These are phyloP conservation scores for Moxostoma hubbsi DNA, from an alignment of 2,797 vertebrate species.

Conservation along the genomic window DNA sequence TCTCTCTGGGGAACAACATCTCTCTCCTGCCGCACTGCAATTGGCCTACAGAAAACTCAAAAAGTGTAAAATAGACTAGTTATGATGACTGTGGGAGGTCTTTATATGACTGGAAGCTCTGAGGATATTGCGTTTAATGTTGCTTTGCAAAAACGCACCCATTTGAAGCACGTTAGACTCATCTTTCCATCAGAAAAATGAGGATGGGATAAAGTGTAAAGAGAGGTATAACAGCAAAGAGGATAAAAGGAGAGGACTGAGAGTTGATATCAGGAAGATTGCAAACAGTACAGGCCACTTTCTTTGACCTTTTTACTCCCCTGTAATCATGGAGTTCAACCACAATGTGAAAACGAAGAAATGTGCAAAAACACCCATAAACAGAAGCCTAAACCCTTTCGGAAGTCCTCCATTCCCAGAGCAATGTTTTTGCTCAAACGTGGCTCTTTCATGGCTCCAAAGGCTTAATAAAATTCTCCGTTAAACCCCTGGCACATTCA, in stretches of 20 bases:
- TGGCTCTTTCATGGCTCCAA: neutral
- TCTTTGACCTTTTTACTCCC: neutral
- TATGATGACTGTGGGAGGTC: constrained; percentile 23
- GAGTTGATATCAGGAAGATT: neutral
- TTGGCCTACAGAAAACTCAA: constrained; percentile 10
- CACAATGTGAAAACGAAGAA: constrained; percentile 9
- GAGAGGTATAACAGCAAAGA: constrained; percentile 24
- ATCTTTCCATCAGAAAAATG: constrained; percentile 4
- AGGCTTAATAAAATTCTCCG: neutral
- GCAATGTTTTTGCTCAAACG: too few species aligned
- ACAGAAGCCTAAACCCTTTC: neutral
- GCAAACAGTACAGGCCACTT: neutral
- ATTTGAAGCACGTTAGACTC: neutral
- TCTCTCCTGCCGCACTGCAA: neutral
- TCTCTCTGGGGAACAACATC: constrained; percentile 27
- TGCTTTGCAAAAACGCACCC: constrained; percentile 7
- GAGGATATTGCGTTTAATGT: constrained; percentile 34
- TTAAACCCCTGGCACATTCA: too few species aligned
- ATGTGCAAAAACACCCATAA: neutral
- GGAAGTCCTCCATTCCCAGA: neutral
- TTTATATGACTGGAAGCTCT: constrained; percentile 28
- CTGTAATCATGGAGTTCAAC: neutral
- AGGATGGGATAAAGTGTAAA: constrained; percentile 18
- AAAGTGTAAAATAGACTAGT: neutral
- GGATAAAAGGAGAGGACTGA: constrained; percentile 5